phyloP scores from a whole-genome alignment of 2,113 vertebrate species.

The Lynx canadensis region DNA sequence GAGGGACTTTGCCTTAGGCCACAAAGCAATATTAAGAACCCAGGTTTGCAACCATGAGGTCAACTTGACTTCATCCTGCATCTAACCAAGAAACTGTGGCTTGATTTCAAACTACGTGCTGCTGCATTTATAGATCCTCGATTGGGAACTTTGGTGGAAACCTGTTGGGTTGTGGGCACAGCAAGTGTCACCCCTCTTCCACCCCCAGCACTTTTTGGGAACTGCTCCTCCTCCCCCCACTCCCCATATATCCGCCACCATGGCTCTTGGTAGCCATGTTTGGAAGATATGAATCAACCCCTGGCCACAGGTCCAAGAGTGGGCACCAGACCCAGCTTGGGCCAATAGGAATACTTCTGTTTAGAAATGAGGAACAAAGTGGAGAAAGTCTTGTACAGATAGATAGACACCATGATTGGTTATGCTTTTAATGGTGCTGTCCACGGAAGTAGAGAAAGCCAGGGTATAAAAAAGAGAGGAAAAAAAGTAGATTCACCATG shows the following conservation, averaged over 20 bases:
- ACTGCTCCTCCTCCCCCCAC: rapidly evolving
- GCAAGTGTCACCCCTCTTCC: not conserved
- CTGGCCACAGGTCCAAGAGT: not conserved
- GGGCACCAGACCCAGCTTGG: not conserved
- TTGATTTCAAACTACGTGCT: not conserved
- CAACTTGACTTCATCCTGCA: not conserved
- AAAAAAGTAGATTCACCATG: not conserved
- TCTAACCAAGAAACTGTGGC: not conserved
- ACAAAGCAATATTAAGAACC: not conserved
- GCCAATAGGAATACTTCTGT: not conserved
- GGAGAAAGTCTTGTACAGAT: not conserved
- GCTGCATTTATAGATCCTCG: not conserved
- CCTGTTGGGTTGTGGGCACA: not conserved
- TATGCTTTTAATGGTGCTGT: not conserved
- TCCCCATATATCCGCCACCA: too few species aligned
- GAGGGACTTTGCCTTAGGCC: not conserved
- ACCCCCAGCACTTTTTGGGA: not conserved
- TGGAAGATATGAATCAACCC: not conserved
- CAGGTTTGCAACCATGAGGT: not conserved
- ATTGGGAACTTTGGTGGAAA: not conserved
- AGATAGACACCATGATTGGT: not conserved
- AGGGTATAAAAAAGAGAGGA: not conserved
- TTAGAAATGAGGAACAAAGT: not conserved
- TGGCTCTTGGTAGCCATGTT: not conserved
- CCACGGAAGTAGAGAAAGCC: not conserved